Conservation (phyloP, 1,140 invertebrate species). For the Papilio polytes region DNA sequence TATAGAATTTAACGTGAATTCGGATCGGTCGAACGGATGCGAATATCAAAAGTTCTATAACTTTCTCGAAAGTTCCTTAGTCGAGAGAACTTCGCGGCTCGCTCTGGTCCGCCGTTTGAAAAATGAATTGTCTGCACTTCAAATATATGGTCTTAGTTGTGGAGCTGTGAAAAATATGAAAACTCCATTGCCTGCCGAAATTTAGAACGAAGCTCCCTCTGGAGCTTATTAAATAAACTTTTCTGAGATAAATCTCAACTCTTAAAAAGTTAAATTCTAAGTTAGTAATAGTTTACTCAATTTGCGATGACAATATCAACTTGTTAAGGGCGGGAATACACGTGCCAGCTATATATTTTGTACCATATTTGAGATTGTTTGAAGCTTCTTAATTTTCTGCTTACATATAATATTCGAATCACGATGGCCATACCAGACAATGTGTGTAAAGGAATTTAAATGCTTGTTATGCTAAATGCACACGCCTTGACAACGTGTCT, state of each 20-base stretch:
- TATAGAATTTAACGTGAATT: slow-evolving; percentile 66
- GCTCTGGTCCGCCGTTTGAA: slow-evolving; percentile 68
- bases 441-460: slow-evolving; percentile 57
- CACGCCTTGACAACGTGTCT: slow-evolving; percentile 46
- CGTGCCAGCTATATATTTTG: too few relatives aligned
- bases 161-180: slow-evolving; percentile 52
- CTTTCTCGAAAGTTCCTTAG: slow-evolving; percentile 61
- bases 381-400: background rate
- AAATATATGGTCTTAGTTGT: slow-evolving; percentile 73
- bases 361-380: background rate
- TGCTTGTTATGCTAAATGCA: slow-evolving; percentile 48
- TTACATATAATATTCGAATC: slow-evolving; percentile 42
- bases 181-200: slow-evolving; percentile 42
- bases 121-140: slow-evolving; percentile 81
- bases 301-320: too few relatives aligned
- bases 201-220: slow-evolving; percentile 2
- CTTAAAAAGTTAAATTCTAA: background rate
- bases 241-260: slow-evolving; percentile 12
- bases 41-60: slow-evolving; percentile 73
- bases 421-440: slow-evolving; percentile 45
- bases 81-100: slow-evolving; percentile 55
- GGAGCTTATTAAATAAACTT: slow-evolving; percentile 32
- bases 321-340: too few relatives aligned
- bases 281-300: too few relatives aligned
- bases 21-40: slow-evolving; percentile 65